Conservation (phyloP, 2,797 vertebrate genomes). For the Potorous gilbertii region DNA sequence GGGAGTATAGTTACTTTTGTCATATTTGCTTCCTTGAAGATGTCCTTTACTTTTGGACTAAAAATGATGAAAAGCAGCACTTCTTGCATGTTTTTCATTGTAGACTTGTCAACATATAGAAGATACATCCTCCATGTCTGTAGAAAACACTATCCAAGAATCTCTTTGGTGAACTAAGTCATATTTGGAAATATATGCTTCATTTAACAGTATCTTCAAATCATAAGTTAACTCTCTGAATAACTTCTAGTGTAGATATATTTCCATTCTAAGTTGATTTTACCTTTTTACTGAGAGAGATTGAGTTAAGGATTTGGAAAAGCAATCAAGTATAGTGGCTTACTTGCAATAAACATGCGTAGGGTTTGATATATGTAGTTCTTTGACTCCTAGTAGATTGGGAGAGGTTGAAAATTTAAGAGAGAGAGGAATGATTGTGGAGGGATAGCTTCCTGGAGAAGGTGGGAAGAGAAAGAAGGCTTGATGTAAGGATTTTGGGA, state of each 20-base stretch:
- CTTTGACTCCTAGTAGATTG: neutral
- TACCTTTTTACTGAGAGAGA: neutral
- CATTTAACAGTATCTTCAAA: neutral
- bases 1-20: neutral
- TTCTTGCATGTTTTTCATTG: neutral
- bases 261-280: neutral
- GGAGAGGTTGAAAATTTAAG: neutral
- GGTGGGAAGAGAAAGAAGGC: neutral
- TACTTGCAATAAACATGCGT: neutral
- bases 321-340: neutral
- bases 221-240: neutral
- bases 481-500: neutral
- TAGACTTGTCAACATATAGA: neutral
- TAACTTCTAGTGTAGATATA: neutral
- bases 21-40: neutral
- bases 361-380: neutral
- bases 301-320: neutral
- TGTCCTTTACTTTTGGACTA: neutral
- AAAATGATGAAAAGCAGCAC: neutral
- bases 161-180: neutral
- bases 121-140: neutral
- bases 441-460: neutral
- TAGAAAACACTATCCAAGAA: neutral
- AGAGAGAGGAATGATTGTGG: neutral
- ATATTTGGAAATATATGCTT: neutral